phyloP scores from a whole-genome alignment of 2,797 vertebrate genomes.

The Sphenopsis melanotis region DNA sequence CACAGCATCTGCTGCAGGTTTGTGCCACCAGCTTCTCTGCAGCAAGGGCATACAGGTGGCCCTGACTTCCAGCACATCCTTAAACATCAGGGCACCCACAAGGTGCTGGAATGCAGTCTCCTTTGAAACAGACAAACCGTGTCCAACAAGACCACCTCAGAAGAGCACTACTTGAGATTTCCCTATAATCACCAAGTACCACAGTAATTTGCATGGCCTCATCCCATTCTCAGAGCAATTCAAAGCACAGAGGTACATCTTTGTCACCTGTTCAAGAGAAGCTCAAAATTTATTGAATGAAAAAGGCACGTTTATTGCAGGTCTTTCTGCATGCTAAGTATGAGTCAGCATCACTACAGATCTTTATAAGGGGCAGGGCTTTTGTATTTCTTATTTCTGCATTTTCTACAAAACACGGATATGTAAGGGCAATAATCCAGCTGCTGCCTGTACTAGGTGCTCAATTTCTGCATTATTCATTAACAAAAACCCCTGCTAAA shows the following conservation, averaged over 20 bases:
- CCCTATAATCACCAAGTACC: not conserved
- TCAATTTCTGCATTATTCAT: not conserved
- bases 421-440: not conserved
- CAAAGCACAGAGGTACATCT: not conserved
- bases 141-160: not conserved
- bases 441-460: not conserved
- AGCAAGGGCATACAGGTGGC: not conserved
- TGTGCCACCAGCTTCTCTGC: not conserved
- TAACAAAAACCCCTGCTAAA: not conserved
- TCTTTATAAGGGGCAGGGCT: not conserved
- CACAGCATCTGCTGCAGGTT: not conserved
- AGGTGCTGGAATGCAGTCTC: not conserved
- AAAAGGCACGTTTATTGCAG: not conserved
- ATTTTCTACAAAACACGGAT: not conserved
- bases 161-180: not conserved
- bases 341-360: not conserved
- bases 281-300: not conserved
- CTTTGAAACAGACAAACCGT: not conserved
- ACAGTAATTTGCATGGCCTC: not conserved
- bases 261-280: not conserved
- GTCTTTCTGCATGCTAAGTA: not conserved
- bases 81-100: accelerated
- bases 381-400: not conserved
- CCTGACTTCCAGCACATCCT: not conserved
- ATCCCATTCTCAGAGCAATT: not conserved